A percentile compares a stretch with the other conserved stretches of the same genome.
Conservation (phyloP, 2,113 vertebrate species). For the Calypte anna region DNA sequence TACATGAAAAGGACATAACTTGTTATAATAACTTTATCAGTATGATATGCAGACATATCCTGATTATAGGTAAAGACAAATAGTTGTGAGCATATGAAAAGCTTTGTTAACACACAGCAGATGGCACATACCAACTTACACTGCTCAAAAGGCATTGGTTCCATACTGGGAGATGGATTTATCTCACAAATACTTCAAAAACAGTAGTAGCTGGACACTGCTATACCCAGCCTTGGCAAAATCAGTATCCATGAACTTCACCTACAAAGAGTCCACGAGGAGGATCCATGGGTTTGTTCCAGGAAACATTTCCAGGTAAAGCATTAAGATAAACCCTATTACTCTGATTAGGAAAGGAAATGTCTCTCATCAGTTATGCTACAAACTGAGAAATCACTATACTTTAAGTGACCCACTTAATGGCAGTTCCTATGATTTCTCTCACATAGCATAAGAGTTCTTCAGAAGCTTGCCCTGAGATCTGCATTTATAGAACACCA, state of each 20-base stretch:
- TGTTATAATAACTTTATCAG: no score
- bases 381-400: background rate
- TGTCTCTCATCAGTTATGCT: background rate
- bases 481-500: constrained; percentile 65
- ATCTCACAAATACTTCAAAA: no score
- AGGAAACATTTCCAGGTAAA: background rate
- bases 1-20: no score
- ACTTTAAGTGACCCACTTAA: background rate
- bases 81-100: no score
- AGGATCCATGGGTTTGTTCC: background rate
- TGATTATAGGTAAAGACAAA: no score
- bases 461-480: constrained; percentile 28
- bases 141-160: no score
- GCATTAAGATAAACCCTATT: background rate
- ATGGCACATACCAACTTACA: no score
- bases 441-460: background rate
- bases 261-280: background rate
- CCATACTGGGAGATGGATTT: no score
- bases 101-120: no score
- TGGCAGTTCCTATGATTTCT: background rate
- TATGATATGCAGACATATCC: no score
- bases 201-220: background rate
- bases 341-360: background rate
- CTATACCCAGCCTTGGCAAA: background rate
- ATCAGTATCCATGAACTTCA: background rate